These are phyloP conservation scores for Cremastinae sp. DNA, from an alignment of 2,888 invertebrate species.

Conservation along the genomic window DNA sequence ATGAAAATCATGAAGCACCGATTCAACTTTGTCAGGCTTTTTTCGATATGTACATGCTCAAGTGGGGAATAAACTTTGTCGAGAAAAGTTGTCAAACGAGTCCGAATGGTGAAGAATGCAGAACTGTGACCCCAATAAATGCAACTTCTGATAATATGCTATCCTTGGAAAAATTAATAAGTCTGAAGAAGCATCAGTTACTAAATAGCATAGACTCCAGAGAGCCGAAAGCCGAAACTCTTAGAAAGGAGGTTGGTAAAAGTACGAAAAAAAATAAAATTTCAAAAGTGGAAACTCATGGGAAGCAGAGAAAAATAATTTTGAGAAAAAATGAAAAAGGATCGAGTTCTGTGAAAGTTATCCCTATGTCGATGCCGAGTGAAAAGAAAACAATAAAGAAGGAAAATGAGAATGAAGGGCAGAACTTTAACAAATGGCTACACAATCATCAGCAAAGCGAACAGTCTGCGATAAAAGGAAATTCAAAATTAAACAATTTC, in stretches of 20 bases:
- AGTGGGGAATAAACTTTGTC: slow-evolving; percentile 71
- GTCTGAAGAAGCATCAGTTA: background rate
- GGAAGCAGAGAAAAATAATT: too few species aligned
- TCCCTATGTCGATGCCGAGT: background rate
- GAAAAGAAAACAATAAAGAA: background rate
- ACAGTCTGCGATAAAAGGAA: background rate
- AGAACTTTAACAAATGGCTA: slow-evolving; percentile 55
- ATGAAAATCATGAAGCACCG: slow-evolving; percentile 69
- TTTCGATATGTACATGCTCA: slow-evolving; percentile 73
- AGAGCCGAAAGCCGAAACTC: slow-evolving; percentile 1
- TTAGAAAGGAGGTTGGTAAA: slow-evolving; percentile 1
- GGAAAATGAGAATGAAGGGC: slow-evolving; percentile 33
- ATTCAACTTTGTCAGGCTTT: slow-evolving; percentile 71
- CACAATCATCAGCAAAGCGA: slow-evolving; percentile 40
- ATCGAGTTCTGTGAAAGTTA: background rate
- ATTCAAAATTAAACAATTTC: background rate
- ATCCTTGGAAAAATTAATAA: slow-evolving; percentile 12
- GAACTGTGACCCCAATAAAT: too few species aligned
- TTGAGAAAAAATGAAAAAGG: background rate
- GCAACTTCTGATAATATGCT: too few species aligned
- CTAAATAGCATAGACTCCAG: background rate
- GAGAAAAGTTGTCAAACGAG: slow-evolving; percentile 72
- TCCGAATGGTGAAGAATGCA: background rate
- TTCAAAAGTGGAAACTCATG: too few species aligned
- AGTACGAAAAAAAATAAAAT: slow-evolving; percentile 21